phyloP scores from a whole-genome alignment of 2,797 vertebrate species.

The Trematomus bernacchii region DNA sequence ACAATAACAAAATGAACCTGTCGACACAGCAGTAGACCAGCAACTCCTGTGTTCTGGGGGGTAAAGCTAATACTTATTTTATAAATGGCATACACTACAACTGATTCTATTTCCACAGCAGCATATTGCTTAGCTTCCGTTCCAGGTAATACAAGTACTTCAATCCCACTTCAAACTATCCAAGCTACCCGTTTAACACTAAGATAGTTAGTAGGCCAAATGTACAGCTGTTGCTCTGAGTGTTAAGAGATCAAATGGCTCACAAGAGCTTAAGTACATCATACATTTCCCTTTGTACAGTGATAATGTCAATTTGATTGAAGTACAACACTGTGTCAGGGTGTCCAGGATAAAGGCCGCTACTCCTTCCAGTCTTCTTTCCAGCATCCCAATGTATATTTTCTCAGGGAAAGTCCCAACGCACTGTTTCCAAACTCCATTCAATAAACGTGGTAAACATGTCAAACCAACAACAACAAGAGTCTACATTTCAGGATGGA shows the following conservation, averaged over 20 bases:
- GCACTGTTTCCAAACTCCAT: constrained; percentile 13
- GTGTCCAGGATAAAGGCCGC: background rate
- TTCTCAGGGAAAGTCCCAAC: background rate
- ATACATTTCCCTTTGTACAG: background rate
- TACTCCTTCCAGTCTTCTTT: constrained; percentile 1
- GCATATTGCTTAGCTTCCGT: too few relatives aligned
- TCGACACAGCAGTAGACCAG: too few relatives aligned
- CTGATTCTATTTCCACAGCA: too few relatives aligned
- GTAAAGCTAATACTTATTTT: too few relatives aligned
- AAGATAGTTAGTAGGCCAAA: background rate
- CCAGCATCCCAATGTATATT: constrained; percentile 1
- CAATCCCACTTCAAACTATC: too few relatives aligned
- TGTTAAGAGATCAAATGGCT: constrained; percentile 1
- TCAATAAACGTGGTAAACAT: background rate
- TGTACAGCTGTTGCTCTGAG: constrained; percentile 7
- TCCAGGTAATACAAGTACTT: too few relatives aligned
- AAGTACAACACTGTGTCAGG: background rate
- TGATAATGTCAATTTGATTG: background rate
- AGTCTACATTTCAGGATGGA: constrained; percentile 11
- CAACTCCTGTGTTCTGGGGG: too few relatives aligned
- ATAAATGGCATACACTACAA: too few relatives aligned
- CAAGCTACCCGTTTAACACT: too few relatives aligned
- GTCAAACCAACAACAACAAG: constrained; percentile 11
- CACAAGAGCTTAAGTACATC: constrained; percentile 12
- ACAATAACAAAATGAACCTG: too few relatives aligned